phyloP scores from a whole-genome alignment of 53 echinoderm and acorn worm species.

The Apostichopus leukothele region DNA sequence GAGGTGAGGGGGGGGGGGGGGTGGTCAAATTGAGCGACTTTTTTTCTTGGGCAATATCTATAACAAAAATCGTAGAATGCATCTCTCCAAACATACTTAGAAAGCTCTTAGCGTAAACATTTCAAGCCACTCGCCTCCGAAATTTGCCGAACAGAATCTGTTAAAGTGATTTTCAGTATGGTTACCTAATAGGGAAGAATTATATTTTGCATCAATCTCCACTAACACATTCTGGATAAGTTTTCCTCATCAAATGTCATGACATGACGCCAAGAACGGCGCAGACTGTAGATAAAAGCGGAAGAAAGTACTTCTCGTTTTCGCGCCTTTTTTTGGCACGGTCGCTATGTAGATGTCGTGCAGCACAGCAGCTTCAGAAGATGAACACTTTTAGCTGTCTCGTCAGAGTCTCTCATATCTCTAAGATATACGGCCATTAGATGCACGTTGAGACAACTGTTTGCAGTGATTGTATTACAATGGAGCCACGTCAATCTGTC shows the following conservation, averaged over 20 bases:
- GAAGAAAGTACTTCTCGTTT: slow-evolving; percentile 33
- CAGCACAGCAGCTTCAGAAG: not conserved
- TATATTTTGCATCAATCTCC: slow-evolving; percentile 8
- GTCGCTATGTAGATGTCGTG: not conserved
- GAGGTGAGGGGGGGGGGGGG: too few species aligned
- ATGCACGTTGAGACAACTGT: slow-evolving; percentile 27
- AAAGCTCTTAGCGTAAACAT: not conserved
- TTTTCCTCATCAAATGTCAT: slow-evolving; percentile 21
- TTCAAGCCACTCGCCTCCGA: not conserved
- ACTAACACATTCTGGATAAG: slow-evolving; percentile 12
- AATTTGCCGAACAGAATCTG: not conserved
- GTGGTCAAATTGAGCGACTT: too few species aligned
- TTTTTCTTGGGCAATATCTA: too few species aligned
- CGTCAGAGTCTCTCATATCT: not conserved
- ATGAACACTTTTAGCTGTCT: slow-evolving; percentile 18
- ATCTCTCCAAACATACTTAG: too few species aligned
- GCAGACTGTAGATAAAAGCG: slow-evolving; percentile 19
- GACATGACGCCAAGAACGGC: slow-evolving; percentile 17
- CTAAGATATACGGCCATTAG: slow-evolving; percentile 29
- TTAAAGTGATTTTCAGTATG: slow-evolving; percentile 15
- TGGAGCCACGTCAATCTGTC: slow-evolving; percentile 36
- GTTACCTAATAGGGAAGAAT: not conserved
- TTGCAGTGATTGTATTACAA: slow-evolving; percentile 34
- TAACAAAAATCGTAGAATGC: too few species aligned
- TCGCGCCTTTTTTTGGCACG: slow-evolving; percentile 3